These are phyloP conservation scores for Panulirus ornatus DNA, from an alignment of 1,140 invertebrate genomes.

Conservation along the genomic window DNA sequence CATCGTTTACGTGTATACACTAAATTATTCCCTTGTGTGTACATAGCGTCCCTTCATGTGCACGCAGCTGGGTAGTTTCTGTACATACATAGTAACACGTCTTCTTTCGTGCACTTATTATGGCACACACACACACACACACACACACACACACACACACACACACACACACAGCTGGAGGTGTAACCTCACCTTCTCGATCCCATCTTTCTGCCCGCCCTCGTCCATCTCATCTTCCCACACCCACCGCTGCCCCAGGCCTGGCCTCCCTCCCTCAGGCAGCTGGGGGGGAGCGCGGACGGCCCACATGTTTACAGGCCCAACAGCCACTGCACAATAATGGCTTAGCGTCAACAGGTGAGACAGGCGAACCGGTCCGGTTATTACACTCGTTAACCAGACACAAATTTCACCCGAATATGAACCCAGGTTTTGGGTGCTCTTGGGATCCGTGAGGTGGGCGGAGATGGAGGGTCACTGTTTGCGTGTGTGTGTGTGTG, in stretches of 20 bases:
- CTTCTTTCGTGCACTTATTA: too few relatives aligned
- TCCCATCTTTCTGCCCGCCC: too few relatives aligned
- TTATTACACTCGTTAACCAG: constrained; percentile 37
- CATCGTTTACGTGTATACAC: too few relatives aligned
- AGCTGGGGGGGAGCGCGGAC: background rate
- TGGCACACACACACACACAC: too few relatives aligned
- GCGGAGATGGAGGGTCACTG: background rate
- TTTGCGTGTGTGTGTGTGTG: too few relatives aligned
- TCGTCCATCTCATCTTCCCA: background rate
- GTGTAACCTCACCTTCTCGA: too few relatives aligned
- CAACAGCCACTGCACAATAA: constrained; percentile 36
- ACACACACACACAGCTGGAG: too few relatives aligned
- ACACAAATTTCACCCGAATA: constrained; percentile 30
- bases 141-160: too few relatives aligned
- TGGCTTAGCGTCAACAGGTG: constrained; percentile 30
- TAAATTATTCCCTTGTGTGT: too few relatives aligned
- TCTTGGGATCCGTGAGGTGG: background rate
- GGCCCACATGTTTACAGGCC: constrained; percentile 12
- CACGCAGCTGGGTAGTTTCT: too few relatives aligned
- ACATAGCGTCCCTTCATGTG: too few relatives aligned
- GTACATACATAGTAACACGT: too few relatives aligned
- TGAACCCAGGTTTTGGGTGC: constrained; percentile 29
- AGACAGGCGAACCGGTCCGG: constrained; percentile 1
- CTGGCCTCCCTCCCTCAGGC: background rate
- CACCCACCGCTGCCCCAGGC: background rate